Conservation (phyloP, 2,797 vertebrate genomes). For the Onychomys leucogaster region DNA sequence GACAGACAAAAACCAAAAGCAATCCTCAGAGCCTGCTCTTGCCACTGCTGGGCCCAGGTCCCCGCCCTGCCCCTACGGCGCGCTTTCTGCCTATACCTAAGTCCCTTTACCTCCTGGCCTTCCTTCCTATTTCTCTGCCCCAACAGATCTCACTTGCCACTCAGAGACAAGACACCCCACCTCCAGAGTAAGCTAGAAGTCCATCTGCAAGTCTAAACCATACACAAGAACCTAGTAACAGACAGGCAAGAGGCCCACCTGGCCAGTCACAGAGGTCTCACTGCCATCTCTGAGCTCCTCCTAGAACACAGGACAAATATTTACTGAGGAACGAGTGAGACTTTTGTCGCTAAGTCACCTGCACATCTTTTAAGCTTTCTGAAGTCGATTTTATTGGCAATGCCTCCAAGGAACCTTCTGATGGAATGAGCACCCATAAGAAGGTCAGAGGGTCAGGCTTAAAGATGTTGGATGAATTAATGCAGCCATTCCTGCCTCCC, state of each 20-base stretch:
- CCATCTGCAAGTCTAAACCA: not conserved
- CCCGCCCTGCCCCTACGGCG: not conserved
- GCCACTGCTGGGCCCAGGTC: not conserved
- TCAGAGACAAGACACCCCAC: not conserved
- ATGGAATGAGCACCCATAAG: not conserved
- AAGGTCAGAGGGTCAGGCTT: not conserved
- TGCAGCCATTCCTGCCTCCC: not conserved
- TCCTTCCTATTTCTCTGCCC: not conserved
- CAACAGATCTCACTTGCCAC: not conserved
- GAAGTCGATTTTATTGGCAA: not conserved
- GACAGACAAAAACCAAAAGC: not conserved
- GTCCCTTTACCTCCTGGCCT: no score
- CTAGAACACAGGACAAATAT: not conserved
- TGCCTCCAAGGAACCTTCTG: not conserved
- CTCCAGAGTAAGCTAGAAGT: not conserved
- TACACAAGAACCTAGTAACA: not conserved
- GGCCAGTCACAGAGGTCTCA: not conserved
- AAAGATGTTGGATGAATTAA: not conserved
- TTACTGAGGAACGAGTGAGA: not conserved
- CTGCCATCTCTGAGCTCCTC: not conserved
- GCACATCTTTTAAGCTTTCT: conserved; percentile 7
- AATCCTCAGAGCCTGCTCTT: not conserved
- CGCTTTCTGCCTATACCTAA: not conserved
- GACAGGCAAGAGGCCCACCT: not conserved
- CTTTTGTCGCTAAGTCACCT: not conserved